Evolutionary conservation across 1,140 invertebrate genomes (phyloP), one percentile per base, ranked within the genome.

Genomic region (Drosophila eugracilis): DNA sequence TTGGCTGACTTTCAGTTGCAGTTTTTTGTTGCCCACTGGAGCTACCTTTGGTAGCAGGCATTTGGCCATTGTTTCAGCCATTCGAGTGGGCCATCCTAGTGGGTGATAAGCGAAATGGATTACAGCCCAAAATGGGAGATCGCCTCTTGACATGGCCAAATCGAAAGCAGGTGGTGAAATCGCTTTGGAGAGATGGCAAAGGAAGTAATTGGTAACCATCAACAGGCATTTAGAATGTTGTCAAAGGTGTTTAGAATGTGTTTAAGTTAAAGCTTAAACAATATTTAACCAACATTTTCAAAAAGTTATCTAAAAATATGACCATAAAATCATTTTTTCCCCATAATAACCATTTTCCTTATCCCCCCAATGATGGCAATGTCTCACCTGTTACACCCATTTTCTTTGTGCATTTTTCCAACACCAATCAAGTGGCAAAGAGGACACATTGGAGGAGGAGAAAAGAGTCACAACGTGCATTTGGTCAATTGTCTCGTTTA

Each of bases 401-500:
- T 24, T 22, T 32, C 54, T 39, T 17, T 59, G 19, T 49, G 41
- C 41, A 66, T 57, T 30, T 62, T 36, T 48, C 32, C 52, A 34
- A 53, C 57, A 32, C 26, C 76, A 85, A 80, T 76, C 76, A 73
- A 57, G 76, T 67, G 39, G 50, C 45, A 63, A 48, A 30, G 28
- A n/a, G 36, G 48, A 30, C 62, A 57, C 32, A 58, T 39, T 14
- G 60, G 30, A 48, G 37, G 26, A 7, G 10, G n/a, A 22, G n/a
- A 24, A 28, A 28, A 41, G 55, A 63, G 60, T 45, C 60, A 14
- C 34, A 32, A 39, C 22, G 15, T 65, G 44, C 73, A 81, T 77
- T 85, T 86, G 81, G 81, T 77, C 81, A 85, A 85, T 85, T 85
- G 81, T 86, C 73, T 86, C 57, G 81, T 77, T 85, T 86, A 86